Conservation (phyloP, 2,888 invertebrate genomes). For the Cylloceria caligata region DNA sequence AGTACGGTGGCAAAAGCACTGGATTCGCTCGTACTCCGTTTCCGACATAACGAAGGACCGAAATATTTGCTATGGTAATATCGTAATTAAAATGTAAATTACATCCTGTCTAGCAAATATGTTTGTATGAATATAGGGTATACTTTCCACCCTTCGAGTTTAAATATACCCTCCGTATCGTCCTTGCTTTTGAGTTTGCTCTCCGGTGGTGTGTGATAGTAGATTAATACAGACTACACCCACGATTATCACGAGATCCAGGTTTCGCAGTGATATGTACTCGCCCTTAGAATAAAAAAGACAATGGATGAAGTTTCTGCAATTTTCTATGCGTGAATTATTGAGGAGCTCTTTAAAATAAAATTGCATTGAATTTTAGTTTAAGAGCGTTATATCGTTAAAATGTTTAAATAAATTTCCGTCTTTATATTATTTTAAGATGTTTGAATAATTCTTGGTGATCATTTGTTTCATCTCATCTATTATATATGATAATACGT, state of each 20-base stretch:
- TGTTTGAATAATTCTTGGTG: too few species aligned
- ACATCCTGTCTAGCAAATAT: constrained; percentile 74
- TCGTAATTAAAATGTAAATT: constrained; percentile 81
- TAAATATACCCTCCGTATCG: not conserved
- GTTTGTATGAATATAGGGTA: constrained; percentile 72
- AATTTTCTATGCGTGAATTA: too few species aligned
- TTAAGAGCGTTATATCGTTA: too few species aligned
- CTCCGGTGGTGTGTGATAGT: not conserved
- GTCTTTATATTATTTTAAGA: too few species aligned
- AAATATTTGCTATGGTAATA: constrained; percentile 79
- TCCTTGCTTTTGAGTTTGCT: not conserved
- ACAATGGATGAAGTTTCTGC: not conserved
- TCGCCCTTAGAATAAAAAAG: not conserved
- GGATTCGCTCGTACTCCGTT: constrained; percentile 2
- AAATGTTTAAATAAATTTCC: too few species aligned
- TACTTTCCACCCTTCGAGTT: not conserved
- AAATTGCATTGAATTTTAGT: too few species aligned
- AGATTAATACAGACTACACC: constrained; percentile 28
- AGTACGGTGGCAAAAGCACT: constrained; percentile 24
- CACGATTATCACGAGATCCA: constrained; percentile 16
- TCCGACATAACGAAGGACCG: constrained; percentile 72
- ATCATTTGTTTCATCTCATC: too few species aligned
- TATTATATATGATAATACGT: too few species aligned
- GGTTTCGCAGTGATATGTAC: not conserved
- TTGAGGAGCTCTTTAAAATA: too few species aligned